These are phyloP conservation scores for Myzus persicae DNA, from an alignment of 1,140 invertebrate species.

Conservation along the genomic window DNA sequence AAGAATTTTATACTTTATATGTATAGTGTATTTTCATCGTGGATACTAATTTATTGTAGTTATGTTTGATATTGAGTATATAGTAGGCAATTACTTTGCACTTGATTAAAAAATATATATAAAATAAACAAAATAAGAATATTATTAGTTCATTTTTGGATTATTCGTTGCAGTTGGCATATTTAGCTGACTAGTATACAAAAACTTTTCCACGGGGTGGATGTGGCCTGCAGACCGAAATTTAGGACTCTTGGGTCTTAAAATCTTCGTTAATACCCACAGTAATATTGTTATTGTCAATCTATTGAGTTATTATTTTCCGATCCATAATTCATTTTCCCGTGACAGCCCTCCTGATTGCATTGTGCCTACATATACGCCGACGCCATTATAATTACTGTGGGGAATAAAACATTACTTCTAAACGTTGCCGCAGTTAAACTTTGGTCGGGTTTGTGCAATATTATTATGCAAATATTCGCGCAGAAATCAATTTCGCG, in stretches of 20 bases:
- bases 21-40: too few relatives aligned
- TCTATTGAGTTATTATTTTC: not conserved
- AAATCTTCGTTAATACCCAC: not conserved
- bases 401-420: not conserved
- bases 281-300: not conserved
- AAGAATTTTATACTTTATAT: too few relatives aligned
- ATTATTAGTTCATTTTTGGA: too few relatives aligned
- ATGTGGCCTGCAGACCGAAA: not conserved
- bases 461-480: not conserved
- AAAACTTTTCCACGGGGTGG: not conserved
- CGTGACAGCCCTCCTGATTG: not conserved
- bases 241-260: not conserved
- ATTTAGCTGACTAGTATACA: too few relatives aligned
- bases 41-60: too few relatives aligned
- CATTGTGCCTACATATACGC: not conserved
- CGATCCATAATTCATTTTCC: not conserved
- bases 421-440: not conserved
- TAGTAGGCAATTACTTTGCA: too few relatives aligned
- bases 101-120: too few relatives aligned
- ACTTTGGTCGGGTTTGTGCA: not conserved
- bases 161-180: too few relatives aligned
- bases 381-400: not conserved
- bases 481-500: not conserved
- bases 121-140: too few relatives aligned
- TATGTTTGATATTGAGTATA: too few relatives aligned